Evolutionary conservation across 1,140 invertebrate species (phyloP).

Genomic region (Plectrocnemia conspersa): DNA sequence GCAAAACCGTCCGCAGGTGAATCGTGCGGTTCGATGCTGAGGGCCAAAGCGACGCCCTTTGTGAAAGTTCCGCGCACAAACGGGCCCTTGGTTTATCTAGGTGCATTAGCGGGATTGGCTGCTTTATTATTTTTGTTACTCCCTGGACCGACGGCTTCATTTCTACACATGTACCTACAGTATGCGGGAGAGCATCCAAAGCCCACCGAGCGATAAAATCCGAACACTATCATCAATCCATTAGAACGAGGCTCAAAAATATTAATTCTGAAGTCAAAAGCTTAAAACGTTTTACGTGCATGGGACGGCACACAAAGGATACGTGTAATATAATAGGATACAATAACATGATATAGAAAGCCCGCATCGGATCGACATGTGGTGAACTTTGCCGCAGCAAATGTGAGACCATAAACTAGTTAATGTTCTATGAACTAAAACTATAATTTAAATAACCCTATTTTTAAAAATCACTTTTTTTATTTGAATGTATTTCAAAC

Average conservation of each 20-base stretch:
- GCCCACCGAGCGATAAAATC: neutral
- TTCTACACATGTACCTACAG: neutral
- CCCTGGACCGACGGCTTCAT: conserved; percentile 7
- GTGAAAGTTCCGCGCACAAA: neutral
- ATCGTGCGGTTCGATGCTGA: neutral
- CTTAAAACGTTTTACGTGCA: neutral
- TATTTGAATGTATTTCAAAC: no score
- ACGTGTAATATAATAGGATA: no score
- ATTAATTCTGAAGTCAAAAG: neutral
- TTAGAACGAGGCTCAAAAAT: conserved; percentile 3
- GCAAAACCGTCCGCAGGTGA: neutral
- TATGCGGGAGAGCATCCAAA: neutral
- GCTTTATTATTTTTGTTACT: conserved; percentile 33
- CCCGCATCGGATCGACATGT: no score
- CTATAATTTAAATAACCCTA: no score
- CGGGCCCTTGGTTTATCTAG: neutral
- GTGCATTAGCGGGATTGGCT: conserved; percentile 34
- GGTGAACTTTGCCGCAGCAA: no score
- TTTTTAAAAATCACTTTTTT: no score
- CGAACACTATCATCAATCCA: conserved; percentile 6
- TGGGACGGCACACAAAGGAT: no score
- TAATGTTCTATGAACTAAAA: no score
- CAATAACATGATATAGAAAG: no score
- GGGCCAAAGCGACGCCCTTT: neutral
- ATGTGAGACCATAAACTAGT: no score